Percentiles rank a stretch among this genome's conserved stretches.
Evolutionary conservation across 2,113 vertebrate species (phyloP).

Genomic region (Cyanoliseus patagonus): DNA sequence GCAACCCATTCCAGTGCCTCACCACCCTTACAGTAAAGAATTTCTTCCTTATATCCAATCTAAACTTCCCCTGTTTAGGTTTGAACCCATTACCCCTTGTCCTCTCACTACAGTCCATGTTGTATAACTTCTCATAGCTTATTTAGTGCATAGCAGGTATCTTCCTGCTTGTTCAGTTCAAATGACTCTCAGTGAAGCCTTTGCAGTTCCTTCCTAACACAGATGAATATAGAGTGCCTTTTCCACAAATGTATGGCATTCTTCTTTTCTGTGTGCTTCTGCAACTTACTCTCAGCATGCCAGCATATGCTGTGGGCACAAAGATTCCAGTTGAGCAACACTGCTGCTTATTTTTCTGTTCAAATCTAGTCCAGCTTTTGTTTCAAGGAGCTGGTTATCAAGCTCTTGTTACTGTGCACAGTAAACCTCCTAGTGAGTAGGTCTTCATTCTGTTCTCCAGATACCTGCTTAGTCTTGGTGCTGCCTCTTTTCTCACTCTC

Average conservation of each 20-base stretch:
- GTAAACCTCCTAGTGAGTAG: not conserved
- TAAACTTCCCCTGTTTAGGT: too few relatives aligned
- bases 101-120: not conserved
- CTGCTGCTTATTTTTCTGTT: not conserved
- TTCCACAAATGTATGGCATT: not conserved
- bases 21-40: too few relatives aligned
- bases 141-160: not conserved
- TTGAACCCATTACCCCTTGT: too few relatives aligned
- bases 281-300: not conserved
- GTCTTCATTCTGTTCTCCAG: not conserved
- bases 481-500: not conserved
- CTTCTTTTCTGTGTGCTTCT: not conserved
- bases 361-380: not conserved
- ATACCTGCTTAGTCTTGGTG: not conserved
- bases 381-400: constrained; percentile 33
- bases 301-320: not conserved
- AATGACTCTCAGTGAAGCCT: not conserved
- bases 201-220: not conserved
- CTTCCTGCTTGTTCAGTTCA: not conserved
- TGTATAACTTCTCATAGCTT: not conserved
- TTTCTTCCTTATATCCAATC: too few relatives aligned
- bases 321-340: accelerated
- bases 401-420: not conserved
- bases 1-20: too few relatives aligned
- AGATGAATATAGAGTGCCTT: not conserved